phyloP scores from a whole-genome alignment of 37 sponge, comb jelly and placozoan genomes.

The Agelas oroides region DNA sequence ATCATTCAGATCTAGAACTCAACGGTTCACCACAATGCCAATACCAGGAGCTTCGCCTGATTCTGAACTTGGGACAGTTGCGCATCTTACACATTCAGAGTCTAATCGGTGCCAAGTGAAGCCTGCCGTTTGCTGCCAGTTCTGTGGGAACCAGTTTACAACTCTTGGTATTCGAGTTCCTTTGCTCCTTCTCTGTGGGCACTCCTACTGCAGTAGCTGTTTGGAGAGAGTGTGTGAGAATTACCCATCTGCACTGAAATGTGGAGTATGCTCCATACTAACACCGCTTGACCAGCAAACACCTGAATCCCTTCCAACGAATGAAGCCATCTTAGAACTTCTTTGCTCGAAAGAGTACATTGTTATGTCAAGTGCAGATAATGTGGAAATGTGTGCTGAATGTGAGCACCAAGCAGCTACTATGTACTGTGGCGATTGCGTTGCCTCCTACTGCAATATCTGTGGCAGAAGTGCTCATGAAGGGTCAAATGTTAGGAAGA shows the following conservation, averaged over 20 bases:
- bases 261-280: conserved; percentile 59
- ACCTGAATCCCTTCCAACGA: conserved; percentile 42
- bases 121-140: conserved; percentile 28
- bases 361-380: conserved; percentile 10
- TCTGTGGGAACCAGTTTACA: conserved; percentile 41
- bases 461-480: conserved; percentile 75
- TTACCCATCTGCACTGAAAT: conserved; percentile 57
- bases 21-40: neutral
- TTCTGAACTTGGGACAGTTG: conserved; percentile 2
- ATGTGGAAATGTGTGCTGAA: conserved; percentile 83
- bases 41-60: neutral
- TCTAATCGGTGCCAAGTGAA: neutral
- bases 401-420: conserved; percentile 58
- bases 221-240: conserved; percentile 53
- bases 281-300: conserved; percentile 70
- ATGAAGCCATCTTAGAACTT: conserved; percentile 72
- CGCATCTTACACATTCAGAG: neutral
- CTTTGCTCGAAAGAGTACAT: conserved; percentile 58
- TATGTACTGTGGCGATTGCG: conserved; percentile 79
- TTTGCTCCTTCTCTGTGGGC: conserved; percentile 78
- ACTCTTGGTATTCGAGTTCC: conserved; percentile 57
- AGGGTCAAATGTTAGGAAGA: conserved; percentile 61
- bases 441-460: conserved; percentile 71
- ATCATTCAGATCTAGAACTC: neutral
- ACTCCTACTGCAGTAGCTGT: conserved; percentile 79